A percentile compares a stretch with the other conserved stretches of the same genome.
Evolutionary conservation across 1,140 invertebrate species (phyloP).

Genomic region (Penaeus chinensis): DNA sequence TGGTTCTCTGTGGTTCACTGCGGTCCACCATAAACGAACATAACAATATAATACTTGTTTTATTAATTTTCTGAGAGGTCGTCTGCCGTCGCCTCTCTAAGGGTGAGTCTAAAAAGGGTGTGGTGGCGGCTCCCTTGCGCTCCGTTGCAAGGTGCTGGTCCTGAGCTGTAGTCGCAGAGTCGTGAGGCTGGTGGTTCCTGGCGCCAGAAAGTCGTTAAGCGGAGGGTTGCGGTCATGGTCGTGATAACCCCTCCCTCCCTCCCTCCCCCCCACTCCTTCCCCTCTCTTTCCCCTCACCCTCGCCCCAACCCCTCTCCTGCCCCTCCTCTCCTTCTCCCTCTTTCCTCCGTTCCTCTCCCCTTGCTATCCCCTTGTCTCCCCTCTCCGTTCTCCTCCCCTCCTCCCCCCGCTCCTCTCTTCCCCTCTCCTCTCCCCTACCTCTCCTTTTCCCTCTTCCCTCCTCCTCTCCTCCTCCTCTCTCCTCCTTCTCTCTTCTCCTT

Average conservation of each 20-base stretch:
- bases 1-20: no score
- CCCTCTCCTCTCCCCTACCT: neutral
- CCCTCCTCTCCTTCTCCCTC: no score
- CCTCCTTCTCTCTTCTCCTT: neutral
- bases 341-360: no score
- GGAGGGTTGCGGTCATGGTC: neutral
- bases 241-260: neutral
- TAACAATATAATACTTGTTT: no score
- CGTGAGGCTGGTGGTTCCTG: no score
- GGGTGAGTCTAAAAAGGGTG: neutral
- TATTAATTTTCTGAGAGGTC: no score
- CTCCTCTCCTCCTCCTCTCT: slow-evolving; percentile 6
- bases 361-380: no score
- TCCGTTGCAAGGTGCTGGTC: neutral
- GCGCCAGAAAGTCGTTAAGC: no score
- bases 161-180: neutral
- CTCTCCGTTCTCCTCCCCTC: no score
- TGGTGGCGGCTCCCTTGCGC: neutral
- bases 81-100: no score
- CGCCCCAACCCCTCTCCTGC: neutral
- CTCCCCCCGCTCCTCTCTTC: neutral
- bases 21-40: no score
- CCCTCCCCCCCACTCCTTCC: neutral
- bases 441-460: neutral
- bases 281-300: neutral